Evolutionary conservation across 2,113 vertebrate genomes (phyloP).

Genomic region (Ictidomys tridecemlineatus): DNA sequence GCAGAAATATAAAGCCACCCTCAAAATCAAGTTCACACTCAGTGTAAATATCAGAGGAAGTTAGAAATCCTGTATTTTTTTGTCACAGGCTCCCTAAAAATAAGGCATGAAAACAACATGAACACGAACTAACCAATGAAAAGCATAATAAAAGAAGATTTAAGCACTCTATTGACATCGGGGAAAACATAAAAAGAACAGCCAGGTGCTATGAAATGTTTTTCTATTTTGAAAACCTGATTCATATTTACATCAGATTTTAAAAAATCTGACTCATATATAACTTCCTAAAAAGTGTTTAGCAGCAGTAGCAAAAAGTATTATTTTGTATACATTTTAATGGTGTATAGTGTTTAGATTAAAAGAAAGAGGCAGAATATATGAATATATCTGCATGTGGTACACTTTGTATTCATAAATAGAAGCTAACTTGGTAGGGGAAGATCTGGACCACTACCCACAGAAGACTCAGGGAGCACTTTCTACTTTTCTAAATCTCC

Average conservation of each 20-base stretch:
- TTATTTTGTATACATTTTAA: not conserved
- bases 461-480: rapidly evolving
- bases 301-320: not conserved
- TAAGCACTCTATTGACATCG: not conserved
- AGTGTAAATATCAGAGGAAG: not conserved
- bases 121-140: not conserved
- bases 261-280: not conserved
- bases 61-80: not conserved
- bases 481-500: not conserved
- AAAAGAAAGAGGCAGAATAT: slow-evolving; percentile 31
- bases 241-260: slow-evolving; percentile 32
- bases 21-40: not conserved
- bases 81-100: not conserved
- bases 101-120: slow-evolving; percentile 5
- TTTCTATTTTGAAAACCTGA: slow-evolving; percentile 51
- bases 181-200: slow-evolving; percentile 26
- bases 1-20: not conserved
- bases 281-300: slow-evolving; percentile 25
- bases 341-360: slow-evolving; percentile 23
- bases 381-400: slow-evolving; percentile 55
- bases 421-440: not conserved
- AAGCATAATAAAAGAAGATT: not conserved
- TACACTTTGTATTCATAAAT: slow-evolving; percentile 62
- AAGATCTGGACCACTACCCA: not conserved
- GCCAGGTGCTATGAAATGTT: slow-evolving; percentile 26